A percentile compares a stretch with the other conserved stretches of the same genome.
Evolutionary conservation across 2,113 vertebrate species (phyloP).

Genomic region (Poecile atricapillus): DNA sequence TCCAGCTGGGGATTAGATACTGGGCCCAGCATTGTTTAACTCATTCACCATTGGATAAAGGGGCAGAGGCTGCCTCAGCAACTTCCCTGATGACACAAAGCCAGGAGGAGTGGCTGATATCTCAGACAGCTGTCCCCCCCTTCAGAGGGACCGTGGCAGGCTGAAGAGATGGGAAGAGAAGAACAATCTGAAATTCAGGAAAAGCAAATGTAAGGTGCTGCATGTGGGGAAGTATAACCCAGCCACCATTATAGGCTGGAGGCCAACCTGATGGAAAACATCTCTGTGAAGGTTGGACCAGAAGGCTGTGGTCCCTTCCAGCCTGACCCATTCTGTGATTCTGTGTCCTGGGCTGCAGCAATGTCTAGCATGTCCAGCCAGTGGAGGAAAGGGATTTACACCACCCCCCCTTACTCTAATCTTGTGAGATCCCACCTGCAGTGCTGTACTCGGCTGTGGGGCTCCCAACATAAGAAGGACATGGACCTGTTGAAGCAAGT

Average conservation of each 20-base stretch:
- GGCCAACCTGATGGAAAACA: background rate
- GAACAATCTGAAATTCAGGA: background rate
- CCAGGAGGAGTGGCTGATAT: background rate
- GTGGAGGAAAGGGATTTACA: background rate
- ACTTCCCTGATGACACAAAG: background rate
- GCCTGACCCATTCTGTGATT: background rate
- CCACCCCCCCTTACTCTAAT: background rate
- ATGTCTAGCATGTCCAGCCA: background rate
- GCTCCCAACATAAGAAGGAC: background rate
- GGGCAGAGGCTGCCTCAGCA: background rate
- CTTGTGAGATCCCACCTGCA: background rate
- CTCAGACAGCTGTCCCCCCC: background rate
- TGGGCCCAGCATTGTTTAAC: background rate
- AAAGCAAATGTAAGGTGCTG: background rate
- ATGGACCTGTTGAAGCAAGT: background rate
- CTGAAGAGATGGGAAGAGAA: background rate
- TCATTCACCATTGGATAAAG: background rate
- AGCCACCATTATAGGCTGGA: background rate
- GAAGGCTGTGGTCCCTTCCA: background rate
- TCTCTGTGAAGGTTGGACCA: background rate
- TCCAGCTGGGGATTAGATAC: fast-evolving
- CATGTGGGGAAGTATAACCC: background rate
- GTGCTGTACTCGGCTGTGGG: background rate
- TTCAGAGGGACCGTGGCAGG: background rate
- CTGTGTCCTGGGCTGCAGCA: background rate